Evolutionary conservation across 2,797 vertebrate species (phyloP).

Genomic region (Podargus strigoides): DNA sequence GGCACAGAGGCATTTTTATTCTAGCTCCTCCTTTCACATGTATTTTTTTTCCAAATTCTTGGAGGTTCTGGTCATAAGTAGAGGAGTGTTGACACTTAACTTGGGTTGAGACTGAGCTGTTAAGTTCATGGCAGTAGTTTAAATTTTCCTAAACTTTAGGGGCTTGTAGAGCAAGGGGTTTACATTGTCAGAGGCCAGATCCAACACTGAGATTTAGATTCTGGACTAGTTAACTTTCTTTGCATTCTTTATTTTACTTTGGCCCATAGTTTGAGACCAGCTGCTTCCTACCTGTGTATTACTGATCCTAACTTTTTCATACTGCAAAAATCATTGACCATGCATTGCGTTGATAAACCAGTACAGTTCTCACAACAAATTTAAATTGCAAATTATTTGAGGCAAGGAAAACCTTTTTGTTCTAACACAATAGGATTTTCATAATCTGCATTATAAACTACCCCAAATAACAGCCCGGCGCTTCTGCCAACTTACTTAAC

Average conservation of each 20-base stretch:
- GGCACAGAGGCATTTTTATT: neutral
- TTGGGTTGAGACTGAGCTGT: neutral
- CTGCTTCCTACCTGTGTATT: neutral
- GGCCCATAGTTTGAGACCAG: neutral
- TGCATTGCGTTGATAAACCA: neutral
- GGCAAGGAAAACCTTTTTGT: neutral
- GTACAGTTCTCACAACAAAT: neutral
- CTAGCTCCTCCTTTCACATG: neutral
- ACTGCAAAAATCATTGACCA: neutral
- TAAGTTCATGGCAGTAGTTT: neutral
- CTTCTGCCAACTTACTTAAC: neutral
- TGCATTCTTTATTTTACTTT: neutral
- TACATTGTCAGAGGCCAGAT: neutral
- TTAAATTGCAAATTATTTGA: neutral
- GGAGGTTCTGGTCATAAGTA: neutral
- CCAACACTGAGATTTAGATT: neutral
- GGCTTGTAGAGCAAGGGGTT: neutral
- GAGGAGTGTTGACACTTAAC: neutral
- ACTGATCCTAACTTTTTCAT: neutral
- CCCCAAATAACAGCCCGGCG: neutral
- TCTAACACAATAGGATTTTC: constrained; percentile 1
- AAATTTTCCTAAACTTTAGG: neutral
- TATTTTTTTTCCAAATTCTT: neutral
- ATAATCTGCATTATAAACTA: neutral
- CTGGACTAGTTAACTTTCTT: neutral